Base-by-base conservation (phyloP, 2,797 vertebrate genomes). In the Oreochromis mossambicus region DNA sequence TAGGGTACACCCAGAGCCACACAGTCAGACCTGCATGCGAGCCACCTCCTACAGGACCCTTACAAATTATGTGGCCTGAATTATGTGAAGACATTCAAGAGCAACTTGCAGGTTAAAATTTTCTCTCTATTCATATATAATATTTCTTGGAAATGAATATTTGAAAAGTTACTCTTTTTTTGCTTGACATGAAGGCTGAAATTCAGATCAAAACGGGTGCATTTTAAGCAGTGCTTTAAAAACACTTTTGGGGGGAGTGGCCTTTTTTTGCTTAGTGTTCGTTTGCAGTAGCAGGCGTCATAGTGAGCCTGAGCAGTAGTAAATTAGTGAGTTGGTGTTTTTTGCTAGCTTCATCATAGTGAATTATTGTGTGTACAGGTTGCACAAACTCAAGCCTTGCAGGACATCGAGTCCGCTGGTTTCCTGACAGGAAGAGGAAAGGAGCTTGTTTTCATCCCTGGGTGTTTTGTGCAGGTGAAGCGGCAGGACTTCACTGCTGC, bases 91-190 rank as follows among this genome's bases (percentile, higher is more conserved):
- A 73, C 43, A 32, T 50, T 50, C 15, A 50, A 75, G 8, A 32
- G 43, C 3, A 75, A 75, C 26, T 32, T 50, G 15, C 43, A 50
- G 43, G 6, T 32, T 12, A 50, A 19, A 1, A 0, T 0, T 13
- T 48, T 73, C 11, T 48, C 24, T 73, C 43, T 19, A 32, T 19
- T 48, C 15, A 73, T 32, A 73, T 73, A 48, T 29, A 73, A 43
- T 48, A 19, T 29, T 73, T 48, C 43, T 48, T 48, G 29, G 43
- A 73, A 73, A 73, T 48, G 11, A 48, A 48, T 48, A 48, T 48
- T 48, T 73, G 2, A 73, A 73, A 48, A 48, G 41, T 29, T 73
- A 29, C 2, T 13, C 34, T 36, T 50, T 48, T 48, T 73, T 29
- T 2, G 0, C 4, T 3, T 50, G 26, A 48, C 26, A 75, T 13